Evolutionary conservation across 2,888 invertebrate species (phyloP).

Genomic region (Sesia apiformis): DNA sequence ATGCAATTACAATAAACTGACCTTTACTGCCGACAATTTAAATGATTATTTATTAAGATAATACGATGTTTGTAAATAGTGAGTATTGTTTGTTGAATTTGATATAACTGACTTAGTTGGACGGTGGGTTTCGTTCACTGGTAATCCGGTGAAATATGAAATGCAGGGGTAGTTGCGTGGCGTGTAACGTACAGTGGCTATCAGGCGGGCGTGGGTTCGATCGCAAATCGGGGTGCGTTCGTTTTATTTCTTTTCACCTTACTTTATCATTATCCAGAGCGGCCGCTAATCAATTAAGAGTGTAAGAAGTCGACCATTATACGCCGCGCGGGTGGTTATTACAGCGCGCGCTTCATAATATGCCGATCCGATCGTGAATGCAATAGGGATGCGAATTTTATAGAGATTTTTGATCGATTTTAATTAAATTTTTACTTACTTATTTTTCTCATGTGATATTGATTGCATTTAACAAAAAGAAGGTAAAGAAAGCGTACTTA

Average conservation of each 20-base stretch:
- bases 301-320: conserved; percentile 73
- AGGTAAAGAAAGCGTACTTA: not conserved
- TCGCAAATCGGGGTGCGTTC: conserved; percentile 62
- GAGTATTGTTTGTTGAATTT: conserved; percentile 34
- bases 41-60: conserved; percentile 50
- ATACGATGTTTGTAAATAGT: conserved; percentile 42
- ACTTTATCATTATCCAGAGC: conserved; percentile 72
- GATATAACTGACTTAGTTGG: conserved; percentile 45
- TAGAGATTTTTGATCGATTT: conserved; percentile 58
- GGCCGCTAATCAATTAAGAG: conserved; percentile 76
- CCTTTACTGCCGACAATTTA: conserved; percentile 45
- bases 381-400: conserved; percentile 71
- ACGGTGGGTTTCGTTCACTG: not conserved
- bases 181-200: conserved; percentile 43
- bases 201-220: conserved; percentile 42
- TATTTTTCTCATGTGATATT: conserved; percentile 18
- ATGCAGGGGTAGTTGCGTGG: not conserved
- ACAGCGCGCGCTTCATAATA: conserved; percentile 64
- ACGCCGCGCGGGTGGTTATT: conserved; percentile 69
- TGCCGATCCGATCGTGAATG: conserved; percentile 69
- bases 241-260: conserved; percentile 73
- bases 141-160: not conserved
- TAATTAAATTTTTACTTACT: conserved; percentile 47
- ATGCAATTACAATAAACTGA: conserved; percentile 59
- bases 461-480: not conserved